These are phyloP conservation scores for Eonycteris spelaea DNA, from an alignment of 2,113 vertebrate species.

Conservation along the genomic window DNA sequence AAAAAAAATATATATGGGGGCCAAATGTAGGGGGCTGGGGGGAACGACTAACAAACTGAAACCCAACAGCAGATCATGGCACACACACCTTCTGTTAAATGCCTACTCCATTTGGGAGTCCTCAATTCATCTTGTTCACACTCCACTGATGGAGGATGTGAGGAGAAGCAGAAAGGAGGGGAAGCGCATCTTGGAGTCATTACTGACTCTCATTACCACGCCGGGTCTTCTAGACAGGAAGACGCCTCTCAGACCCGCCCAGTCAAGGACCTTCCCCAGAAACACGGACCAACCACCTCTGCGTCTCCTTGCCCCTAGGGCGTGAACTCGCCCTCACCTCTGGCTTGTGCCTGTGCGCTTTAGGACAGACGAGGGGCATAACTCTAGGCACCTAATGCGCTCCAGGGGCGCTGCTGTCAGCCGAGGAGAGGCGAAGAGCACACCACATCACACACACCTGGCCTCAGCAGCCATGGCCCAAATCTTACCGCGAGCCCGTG, in stretches of 20 bases:
- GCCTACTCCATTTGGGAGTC: neutral
- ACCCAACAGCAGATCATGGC: neutral
- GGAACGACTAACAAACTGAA: neutral
- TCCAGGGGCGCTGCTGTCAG: neutral
- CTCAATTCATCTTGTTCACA: neutral
- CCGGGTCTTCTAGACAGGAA: neutral
- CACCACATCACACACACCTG: neutral
- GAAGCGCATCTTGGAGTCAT: neutral
- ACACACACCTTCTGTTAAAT: neutral
- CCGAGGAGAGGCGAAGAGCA: neutral
- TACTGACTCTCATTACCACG: neutral
- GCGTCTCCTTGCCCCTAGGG: neutral
- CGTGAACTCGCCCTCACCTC: fast-evolving
- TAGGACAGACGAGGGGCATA: neutral
- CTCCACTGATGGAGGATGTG: neutral
- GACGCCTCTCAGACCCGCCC: neutral
- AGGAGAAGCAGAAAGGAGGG: neutral
- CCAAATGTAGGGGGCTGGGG: neutral
- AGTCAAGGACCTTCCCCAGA: neutral
- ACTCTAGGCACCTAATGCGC: neutral
- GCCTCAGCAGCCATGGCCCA: neutral
- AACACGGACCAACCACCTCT: neutral
- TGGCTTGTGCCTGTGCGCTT: neutral
- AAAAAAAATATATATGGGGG: no score
- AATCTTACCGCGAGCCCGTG: no score